Evolutionary conservation across 2,888 invertebrate genomes (phyloP).

Genomic region (Parnassius smintheus): DNA sequence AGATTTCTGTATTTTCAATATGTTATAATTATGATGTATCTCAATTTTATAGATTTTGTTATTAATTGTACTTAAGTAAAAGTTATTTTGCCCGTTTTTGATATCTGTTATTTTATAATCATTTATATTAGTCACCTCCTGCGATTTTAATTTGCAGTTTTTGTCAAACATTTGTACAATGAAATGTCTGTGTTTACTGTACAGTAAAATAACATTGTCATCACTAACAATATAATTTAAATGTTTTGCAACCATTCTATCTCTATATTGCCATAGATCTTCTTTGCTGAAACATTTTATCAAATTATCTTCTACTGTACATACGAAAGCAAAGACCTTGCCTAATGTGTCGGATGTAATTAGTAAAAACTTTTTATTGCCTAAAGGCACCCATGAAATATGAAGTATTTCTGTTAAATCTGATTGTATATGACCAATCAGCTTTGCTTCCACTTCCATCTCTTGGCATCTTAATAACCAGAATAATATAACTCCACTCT

Average conservation of each 20-base stretch:
- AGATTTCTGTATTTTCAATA: slow-evolving; percentile 37
- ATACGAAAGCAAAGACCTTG: slow-evolving; percentile 46
- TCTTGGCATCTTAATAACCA: slow-evolving; percentile 48
- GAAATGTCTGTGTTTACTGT: slow-evolving; percentile 64
- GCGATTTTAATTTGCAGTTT: slow-evolving; percentile 44
- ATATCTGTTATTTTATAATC: slow-evolving; percentile 59
- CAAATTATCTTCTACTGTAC: slow-evolving; percentile 36
- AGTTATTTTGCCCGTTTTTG: slow-evolving; percentile 35
- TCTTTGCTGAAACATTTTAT: slow-evolving; percentile 37
- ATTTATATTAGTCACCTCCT: slow-evolving; percentile 55
- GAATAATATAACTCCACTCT: slow-evolving; percentile 52
- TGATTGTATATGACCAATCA: slow-evolving; percentile 37
- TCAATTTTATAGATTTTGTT: slow-evolving; percentile 51
- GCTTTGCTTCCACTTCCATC: slow-evolving; percentile 34
- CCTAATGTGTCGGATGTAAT: slow-evolving; percentile 52
- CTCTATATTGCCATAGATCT: slow-evolving; percentile 55
- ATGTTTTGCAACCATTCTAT: slow-evolving; percentile 53
- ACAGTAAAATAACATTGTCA: slow-evolving; percentile 50
- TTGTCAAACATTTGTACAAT: slow-evolving; percentile 49
- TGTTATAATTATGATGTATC: slow-evolving; percentile 29
- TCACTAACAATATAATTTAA: slow-evolving; percentile 41
- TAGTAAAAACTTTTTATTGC: slow-evolving; percentile 41
- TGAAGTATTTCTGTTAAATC: slow-evolving; percentile 45
- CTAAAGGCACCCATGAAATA: slow-evolving; percentile 51
- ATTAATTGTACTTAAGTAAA: slow-evolving; percentile 54